These are phyloP conservation scores for Oenanthe melanoleuca DNA, from an alignment of 2,113 vertebrate species.

Conservation along the genomic window DNA sequence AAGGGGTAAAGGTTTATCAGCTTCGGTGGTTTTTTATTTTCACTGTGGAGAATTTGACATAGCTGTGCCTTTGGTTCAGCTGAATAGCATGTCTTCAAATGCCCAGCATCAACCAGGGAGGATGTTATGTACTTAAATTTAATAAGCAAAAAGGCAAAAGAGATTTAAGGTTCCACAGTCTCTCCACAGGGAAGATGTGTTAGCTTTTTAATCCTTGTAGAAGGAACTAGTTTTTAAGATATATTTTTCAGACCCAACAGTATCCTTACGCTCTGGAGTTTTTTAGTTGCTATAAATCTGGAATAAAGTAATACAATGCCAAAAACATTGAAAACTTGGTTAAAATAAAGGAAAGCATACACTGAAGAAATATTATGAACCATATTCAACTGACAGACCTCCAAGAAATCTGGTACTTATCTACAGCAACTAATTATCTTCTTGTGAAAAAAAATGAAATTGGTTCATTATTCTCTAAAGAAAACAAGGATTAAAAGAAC, in stretches of 20 bases:
- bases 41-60: conserved; percentile 3
- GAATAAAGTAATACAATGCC: background rate
- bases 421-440: background rate
- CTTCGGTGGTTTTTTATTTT: conserved; percentile 49
- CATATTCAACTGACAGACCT: background rate
- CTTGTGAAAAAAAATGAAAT: background rate
- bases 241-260: background rate
- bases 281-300: background rate
- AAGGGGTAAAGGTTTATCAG: conserved; percentile 25
- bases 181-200: background rate
- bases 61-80: conserved; percentile 33
- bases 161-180: background rate
- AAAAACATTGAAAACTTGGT: background rate
- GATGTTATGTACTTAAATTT: background rate
- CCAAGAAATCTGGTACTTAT: background rate
- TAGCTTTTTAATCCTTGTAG: background rate
- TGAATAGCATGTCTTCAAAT: conserved; percentile 52
- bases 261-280: background rate
- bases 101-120: background rate
- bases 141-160: background rate
- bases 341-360: background rate
- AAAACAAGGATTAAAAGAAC: background rate
- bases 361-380: background rate
- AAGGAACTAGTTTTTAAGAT: background rate
- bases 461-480: background rate